These are phyloP conservation scores for Disparrhopalites patrizii DNA, from an alignment of 2,888 invertebrate species.

Conservation along the genomic window DNA sequence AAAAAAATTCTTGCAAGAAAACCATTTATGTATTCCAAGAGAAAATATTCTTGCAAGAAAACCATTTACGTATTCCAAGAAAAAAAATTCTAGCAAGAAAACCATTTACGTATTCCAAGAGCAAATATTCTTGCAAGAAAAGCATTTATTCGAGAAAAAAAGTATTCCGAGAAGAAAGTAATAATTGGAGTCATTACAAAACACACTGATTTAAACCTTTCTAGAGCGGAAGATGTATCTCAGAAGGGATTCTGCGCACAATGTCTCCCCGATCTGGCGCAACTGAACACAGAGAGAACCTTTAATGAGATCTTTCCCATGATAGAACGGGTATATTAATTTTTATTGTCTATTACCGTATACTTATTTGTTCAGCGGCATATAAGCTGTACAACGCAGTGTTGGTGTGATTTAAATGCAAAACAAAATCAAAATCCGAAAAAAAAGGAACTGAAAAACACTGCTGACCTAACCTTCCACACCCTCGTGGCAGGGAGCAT, in stretches of 20 bases:
- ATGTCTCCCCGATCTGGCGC: conserved; percentile 8
- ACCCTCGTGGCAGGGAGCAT: conserved; percentile 12
- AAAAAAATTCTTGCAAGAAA: no score
- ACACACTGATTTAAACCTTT: background rate
- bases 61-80: no score
- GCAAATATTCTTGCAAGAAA: no score
- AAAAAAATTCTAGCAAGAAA: no score
- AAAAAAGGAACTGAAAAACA: conserved; percentile 23
- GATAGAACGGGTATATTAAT: conserved; percentile 21
- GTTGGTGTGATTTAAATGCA: background rate
- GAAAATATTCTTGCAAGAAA: no score
- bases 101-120: no score
- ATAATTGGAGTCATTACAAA: background rate
- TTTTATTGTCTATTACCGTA: background rate
- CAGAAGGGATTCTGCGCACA: conserved; percentile 30
- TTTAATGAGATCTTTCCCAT: conserved; percentile 36
- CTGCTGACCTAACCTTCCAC: conserved; percentile 15
- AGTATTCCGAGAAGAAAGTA: no score
- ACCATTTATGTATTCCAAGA: no score
- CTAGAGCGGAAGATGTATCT: conserved; percentile 11
- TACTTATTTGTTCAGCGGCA: no score
- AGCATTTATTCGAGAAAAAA: no score
- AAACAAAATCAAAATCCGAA: no score
- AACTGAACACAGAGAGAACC: conserved; percentile 25
- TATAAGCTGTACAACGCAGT: background rate